Percentiles rank a stretch among this genome's conserved stretches.
Conservation (phyloP, 2,113 vertebrate species). For the Saguinus midas region DNA sequence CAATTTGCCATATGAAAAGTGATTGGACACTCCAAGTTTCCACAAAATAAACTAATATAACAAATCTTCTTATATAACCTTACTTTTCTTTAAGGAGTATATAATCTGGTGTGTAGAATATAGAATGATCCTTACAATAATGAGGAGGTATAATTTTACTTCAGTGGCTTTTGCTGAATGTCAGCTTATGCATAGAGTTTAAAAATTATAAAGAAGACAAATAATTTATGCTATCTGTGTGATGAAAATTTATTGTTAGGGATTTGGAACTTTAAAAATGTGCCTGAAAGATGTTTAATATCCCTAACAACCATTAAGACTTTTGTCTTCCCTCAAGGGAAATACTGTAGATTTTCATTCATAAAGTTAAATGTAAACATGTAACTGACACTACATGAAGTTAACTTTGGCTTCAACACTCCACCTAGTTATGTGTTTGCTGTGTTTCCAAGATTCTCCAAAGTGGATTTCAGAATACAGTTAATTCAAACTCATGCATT, state of each 20-base stretch:
- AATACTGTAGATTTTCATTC: conserved; percentile 27
- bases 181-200: neutral
- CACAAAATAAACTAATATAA: neutral
- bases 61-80: neutral
- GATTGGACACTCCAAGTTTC: neutral
- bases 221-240: neutral
- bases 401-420: conserved; percentile 37
- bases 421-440: neutral
- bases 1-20: neutral
- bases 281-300: conserved; percentile 24
- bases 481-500: neutral
- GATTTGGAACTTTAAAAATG: neutral
- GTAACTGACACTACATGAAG: neutral
- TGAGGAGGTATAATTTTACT: conserved; percentile 26
- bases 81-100: neutral
- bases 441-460: neutral
- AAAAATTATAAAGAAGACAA: conserved; percentile 9
- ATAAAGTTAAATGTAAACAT: neutral
- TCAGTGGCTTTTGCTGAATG: neutral
- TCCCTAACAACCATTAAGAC: neutral
- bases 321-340: conserved; percentile 27
- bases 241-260: conserved; percentile 23
- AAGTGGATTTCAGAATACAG: neutral
- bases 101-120: conserved; percentile 17
- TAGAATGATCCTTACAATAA: neutral